These are phyloP conservation scores for Ormyrus rosae DNA, from an alignment of 2,888 invertebrate genomes.

Conservation along the genomic window DNA sequence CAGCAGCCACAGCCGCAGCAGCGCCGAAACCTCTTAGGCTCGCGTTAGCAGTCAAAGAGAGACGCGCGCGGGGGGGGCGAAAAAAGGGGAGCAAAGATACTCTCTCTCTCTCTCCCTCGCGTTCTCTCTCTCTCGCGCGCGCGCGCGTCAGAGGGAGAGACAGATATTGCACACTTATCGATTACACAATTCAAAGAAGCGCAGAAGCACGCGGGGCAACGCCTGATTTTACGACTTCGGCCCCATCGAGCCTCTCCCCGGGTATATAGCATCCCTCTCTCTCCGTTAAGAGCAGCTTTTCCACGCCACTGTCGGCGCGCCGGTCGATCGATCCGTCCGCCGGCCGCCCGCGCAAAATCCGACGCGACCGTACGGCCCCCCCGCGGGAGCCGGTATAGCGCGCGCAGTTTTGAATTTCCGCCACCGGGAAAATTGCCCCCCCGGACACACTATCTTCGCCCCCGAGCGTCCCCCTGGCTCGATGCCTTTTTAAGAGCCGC, in stretches of 20 bases:
- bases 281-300: not conserved
- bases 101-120: too few relatives aligned
- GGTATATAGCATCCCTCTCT: not conserved
- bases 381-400: not conserved
- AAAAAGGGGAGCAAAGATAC: too few relatives aligned
- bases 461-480: too few relatives aligned
- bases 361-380: conserved; percentile 30
- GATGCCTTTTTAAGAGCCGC: too few relatives aligned
- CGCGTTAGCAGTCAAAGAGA: not conserved
- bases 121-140: too few relatives aligned
- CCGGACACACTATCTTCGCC: too few relatives aligned
- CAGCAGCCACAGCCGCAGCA: too few relatives aligned
- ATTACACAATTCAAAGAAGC: conserved; percentile 56
- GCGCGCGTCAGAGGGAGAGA: not conserved
- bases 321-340: conserved; percentile 41
- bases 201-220: conserved; percentile 47
- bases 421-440: too few relatives aligned
- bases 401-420: conserved; percentile 28
- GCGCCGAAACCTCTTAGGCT: too few relatives aligned
- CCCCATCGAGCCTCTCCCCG: conserved; percentile 8
- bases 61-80: not conserved
- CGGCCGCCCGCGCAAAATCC: conserved; percentile 4
- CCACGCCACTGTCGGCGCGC: conserved; percentile 1
- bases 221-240: conserved; percentile 49
- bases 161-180: conserved; percentile 53